Base-by-base conservation (phyloP, 64 coral and sea anemone genomes). In the Stichodactyla mertensii region DNA sequence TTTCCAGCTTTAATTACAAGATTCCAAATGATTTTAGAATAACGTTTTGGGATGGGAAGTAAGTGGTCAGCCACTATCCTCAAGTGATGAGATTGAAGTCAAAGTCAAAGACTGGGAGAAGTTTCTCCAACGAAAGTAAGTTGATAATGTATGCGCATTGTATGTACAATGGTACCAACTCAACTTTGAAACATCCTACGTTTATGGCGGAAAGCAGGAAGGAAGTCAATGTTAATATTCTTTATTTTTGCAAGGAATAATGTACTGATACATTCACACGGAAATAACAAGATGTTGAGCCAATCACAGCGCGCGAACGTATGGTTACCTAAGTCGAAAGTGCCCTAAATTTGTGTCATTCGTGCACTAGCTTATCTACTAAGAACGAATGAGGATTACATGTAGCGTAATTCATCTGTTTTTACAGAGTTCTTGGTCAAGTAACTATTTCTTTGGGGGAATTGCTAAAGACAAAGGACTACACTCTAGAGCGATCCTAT, bases 381-480 rank as follows among this genome's bases (percentile, higher is more conserved):
- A 45, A 45, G n/a, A n/a, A n/a, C n/a, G n/a, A 45, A 45, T 45
- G 36, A 45, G 36, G 71, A 23, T 79, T n/a, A 16, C 6, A 12
- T 13, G 16, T 5, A 5, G 18, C 51, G 14, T 79, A 19, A 12
- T 79, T 57, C 4, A 54, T 51, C 54, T 61, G 10, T 15, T 61
- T 57, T 10, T 24, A 77, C 16, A 91, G 89, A 58, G 19, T 91
- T 45, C 89, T 91, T 23, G 89, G 89, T 23, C 74, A 91, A 53
- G 89, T 91, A 26, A 85, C 74, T 52, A 85, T 91, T 5, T 56
- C 89, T 54, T 15, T 91, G 5, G 78, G 78, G 66, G 89, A 86
- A 23, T 52, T 91, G 15, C 84, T 91, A 5, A 78, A 55, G 78
- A 91, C 20, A 20, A 91, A 86, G 12, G 83, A 91, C 54, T 83